Conservation (phyloP, 2,113 vertebrate species). For the Scomber japonicus region DNA sequence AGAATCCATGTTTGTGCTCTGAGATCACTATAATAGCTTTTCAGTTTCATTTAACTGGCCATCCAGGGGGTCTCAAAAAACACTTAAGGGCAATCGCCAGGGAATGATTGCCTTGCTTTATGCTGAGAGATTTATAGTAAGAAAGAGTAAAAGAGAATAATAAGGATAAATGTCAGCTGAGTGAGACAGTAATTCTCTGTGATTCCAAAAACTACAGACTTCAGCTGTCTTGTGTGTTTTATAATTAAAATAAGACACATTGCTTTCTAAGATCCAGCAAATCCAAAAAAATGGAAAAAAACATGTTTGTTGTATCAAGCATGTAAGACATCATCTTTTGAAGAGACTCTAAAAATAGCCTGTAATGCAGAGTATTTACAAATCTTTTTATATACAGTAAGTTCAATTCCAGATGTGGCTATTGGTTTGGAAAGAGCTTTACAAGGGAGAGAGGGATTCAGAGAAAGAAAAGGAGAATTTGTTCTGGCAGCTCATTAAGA, state of each 20-base stretch:
- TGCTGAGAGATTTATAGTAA: constrained; percentile 19
- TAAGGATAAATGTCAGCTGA: constrained; percentile 2
- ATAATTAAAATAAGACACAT: constrained; percentile 2
- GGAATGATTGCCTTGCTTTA: constrained; percentile 46
- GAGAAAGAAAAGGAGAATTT: constrained; percentile 41
- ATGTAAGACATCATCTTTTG: not conserved
- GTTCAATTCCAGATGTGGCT: constrained; percentile 31
- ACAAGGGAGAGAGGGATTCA: not conserved
- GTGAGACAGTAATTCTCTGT: constrained; percentile 21
- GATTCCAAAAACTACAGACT: not conserved
- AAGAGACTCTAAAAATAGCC: constrained; percentile 12
- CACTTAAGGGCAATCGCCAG: constrained; percentile 45
- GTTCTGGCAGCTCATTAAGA: constrained; percentile 62
- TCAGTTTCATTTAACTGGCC: constrained; percentile 55
- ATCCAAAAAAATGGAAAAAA: constrained; percentile 19
- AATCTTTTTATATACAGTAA: not conserved
- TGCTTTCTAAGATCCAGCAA: not conserved
- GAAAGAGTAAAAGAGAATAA: constrained; percentile 28
- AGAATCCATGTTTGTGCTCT: constrained; percentile 34
- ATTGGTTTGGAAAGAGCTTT: constrained; percentile 28
- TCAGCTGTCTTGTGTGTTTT: not conserved
- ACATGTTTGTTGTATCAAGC: not conserved
- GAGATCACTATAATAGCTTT: constrained; percentile 57
- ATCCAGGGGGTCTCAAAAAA: constrained; percentile 43
- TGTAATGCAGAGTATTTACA: constrained; percentile 23